Evolutionary conservation across 37 sponge, comb jelly and placozoan species (phyloP).

Genomic region (Cliona cf. orientalis): DNA sequence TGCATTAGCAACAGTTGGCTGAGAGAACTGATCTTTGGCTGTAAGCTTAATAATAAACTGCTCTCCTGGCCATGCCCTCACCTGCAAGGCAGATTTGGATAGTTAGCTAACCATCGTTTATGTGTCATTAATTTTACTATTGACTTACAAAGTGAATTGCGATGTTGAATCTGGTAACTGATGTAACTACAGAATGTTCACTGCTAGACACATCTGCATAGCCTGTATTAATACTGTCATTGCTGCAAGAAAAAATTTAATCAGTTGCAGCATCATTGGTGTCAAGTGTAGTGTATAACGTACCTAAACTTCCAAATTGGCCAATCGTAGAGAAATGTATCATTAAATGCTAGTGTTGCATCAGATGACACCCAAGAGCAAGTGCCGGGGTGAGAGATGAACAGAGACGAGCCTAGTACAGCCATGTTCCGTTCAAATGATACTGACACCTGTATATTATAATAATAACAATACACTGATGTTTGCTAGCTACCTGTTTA

Average conservation of each 20-base stretch:
- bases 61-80: slow-evolving; percentile 55
- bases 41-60: slow-evolving; percentile 13
- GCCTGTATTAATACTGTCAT: slow-evolving; percentile 49
- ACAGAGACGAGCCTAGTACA: slow-evolving; percentile 50
- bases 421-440: slow-evolving; percentile 48
- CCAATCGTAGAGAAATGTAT: slow-evolving; percentile 35
- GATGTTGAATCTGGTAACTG: no score
- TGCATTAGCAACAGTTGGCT: slow-evolving; percentile 34
- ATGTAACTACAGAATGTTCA: no score
- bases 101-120: no score
- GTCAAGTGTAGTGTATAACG: neutral
- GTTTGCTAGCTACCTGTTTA: neutral
- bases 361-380: slow-evolving; percentile 49
- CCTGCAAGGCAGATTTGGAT: slow-evolving; percentile 17
- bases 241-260: slow-evolving; percentile 14
- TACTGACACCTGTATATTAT: slow-evolving; percentile 23
- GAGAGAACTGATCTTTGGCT: slow-evolving; percentile 43
- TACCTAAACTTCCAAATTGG: slow-evolving; percentile 42
- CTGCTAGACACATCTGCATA: slow-evolving; percentile 3
- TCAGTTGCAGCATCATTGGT: neutral
- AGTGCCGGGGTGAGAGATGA: slow-evolving; percentile 14
- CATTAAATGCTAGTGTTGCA: slow-evolving; percentile 32
- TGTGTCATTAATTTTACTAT: no score
- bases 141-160: no score
- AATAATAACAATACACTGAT: neutral